Evolutionary conservation across 2,797 vertebrate species (phyloP).

Genomic region (Tiaroga cobitis): DNA sequence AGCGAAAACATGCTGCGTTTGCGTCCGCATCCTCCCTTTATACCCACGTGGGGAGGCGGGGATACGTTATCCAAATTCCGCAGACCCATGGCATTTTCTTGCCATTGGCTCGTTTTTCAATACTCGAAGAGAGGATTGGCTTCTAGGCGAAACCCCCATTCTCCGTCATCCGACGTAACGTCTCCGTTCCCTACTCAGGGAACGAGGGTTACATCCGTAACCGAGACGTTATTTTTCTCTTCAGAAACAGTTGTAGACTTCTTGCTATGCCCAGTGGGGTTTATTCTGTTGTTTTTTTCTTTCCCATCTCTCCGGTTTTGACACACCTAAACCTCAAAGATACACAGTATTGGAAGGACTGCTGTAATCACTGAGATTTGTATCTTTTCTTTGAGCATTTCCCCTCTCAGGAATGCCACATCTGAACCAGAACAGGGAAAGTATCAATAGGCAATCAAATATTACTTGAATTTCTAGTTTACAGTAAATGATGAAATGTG

Average conservation of each 20-base stretch:
- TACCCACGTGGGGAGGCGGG: too few relatives aligned
- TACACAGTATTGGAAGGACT: background rate
- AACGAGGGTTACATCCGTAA: too few relatives aligned
- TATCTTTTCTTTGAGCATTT: background rate
- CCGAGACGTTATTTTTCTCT: conserved; percentile 27
- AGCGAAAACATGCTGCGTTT: too few relatives aligned
- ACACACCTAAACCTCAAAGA: conserved; percentile 5
- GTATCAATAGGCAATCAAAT: background rate
- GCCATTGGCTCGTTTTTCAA: too few relatives aligned
- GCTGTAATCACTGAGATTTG: background rate
- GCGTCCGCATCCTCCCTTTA: too few relatives aligned
- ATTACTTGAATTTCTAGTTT: background rate
- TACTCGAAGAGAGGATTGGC: too few relatives aligned
- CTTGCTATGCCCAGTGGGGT: conserved; percentile 14
- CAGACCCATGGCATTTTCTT: too few relatives aligned
- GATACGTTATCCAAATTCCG: too few relatives aligned
- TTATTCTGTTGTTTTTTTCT: background rate
- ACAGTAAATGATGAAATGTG: background rate
- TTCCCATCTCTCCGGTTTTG: background rate
- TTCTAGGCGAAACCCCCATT: too few relatives aligned
- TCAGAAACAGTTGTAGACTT: conserved; percentile 1
- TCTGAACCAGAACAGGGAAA: background rate
- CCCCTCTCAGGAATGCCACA: background rate
- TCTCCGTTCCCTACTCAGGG: too few relatives aligned
- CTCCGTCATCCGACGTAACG: too few relatives aligned